These are phyloP conservation scores for Hyla sarda DNA, from an alignment of 2,113 vertebrate species.

Conservation along the genomic window DNA sequence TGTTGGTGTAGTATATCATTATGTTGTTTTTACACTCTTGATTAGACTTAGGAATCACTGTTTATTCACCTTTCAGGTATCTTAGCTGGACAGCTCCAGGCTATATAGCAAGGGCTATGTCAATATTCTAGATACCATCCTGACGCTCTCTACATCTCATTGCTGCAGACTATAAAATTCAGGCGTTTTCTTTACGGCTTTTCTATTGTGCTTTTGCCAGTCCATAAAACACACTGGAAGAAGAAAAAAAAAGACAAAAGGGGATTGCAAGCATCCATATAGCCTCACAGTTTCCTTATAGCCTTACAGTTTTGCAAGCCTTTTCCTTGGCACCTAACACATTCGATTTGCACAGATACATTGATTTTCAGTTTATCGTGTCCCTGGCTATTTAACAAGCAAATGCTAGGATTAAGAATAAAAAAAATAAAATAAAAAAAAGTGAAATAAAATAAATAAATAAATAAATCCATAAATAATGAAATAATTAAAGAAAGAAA, in stretches of 20 bases:
- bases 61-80: background rate
- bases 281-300: background rate
- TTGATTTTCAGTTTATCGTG: constrained; percentile 28
- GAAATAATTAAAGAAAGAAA: no score
- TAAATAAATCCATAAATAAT: no score
- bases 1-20: no score
- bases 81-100: background rate
- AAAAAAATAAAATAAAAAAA: no score
- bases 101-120: background rate
- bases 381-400: constrained; percentile 15
- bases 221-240: constrained; percentile 15
- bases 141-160: background rate
- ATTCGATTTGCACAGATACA: background rate
- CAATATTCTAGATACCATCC: background rate
- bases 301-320: background rate
- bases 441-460: no score
- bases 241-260: no score
- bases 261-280: background rate
- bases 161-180: background rate
- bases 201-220: constrained; percentile 46
- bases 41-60: no score
- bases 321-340: constrained; percentile 25
- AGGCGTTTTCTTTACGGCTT: constrained; percentile 27
- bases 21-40: no score
- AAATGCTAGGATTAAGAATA: constrained; percentile 17